These are phyloP conservation scores for Poicephalus meyeri DNA, from an alignment of 2,113 vertebrate genomes.

Conservation along the genomic window DNA sequence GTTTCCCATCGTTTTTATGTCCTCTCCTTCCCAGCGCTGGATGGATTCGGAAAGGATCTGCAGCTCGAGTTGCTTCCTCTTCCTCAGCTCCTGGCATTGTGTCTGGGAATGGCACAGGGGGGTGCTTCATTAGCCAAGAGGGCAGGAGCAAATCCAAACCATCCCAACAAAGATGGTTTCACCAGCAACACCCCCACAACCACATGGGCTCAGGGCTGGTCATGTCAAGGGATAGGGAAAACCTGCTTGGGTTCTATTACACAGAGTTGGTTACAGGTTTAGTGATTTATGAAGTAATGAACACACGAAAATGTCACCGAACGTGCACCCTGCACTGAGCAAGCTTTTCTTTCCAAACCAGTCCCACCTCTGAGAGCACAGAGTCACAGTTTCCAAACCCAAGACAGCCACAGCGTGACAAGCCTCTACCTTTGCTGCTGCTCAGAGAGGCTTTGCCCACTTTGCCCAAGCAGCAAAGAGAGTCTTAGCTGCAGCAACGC, in stretches of 20 bases:
- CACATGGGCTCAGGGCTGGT: neutral
- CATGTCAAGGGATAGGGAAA: neutral
- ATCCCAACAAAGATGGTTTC: neutral
- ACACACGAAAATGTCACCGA: neutral
- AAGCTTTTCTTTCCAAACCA: slow-evolving; percentile 39
- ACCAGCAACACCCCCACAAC: neutral
- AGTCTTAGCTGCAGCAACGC: neutral
- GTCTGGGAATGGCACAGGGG: slow-evolving; percentile 68
- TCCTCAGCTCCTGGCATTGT: slow-evolving; percentile 93
- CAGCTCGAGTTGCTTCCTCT: slow-evolving; percentile 92
- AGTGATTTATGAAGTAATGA: neutral
- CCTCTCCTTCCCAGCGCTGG: slow-evolving; percentile 94
- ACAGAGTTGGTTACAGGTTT: neutral
- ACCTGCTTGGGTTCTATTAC: neutral
- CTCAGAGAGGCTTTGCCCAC: neutral
- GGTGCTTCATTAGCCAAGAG: neutral
- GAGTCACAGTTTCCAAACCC: slow-evolving; percentile 30
- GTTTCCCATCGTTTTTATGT: slow-evolving; percentile 90
- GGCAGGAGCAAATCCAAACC: neutral
- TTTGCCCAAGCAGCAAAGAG: neutral
- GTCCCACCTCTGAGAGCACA: neutral
- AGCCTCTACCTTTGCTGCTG: neutral
- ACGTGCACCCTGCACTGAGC: neutral
- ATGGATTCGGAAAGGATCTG: slow-evolving; percentile 96
- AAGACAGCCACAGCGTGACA: neutral